Base-by-base conservation (phyloP, 2,888 invertebrate species). In the Drosophila rellima region DNA sequence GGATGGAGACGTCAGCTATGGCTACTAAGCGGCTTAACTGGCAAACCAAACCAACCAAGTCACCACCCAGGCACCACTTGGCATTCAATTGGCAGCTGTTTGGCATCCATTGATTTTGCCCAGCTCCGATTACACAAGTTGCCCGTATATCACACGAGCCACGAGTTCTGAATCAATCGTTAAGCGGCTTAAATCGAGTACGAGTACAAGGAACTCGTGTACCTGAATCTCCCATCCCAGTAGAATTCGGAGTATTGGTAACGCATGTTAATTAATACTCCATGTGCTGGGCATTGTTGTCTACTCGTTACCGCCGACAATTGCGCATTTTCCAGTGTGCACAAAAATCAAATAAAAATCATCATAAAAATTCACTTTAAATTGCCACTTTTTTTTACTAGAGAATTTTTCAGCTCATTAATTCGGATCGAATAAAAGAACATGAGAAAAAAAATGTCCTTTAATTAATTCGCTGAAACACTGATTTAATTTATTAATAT, bases 181-280 rank as follows among this genome's bases (percentile, higher is more conserved):
- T 83, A 83, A 83, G 66, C 80, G 70, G 82, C 74, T 83, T 83
- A 86, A 26, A 13, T 13, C 33, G n/a, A 2, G 17, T 15, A n/a
- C 3, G 10, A 2, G 37, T 39, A 17, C 18, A 18, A 18, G 67
- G 37, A 57, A 26, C 26, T 26, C 26, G 18, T 26, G 20, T 29
- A 51, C n/a, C n/a, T n/a, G n/a, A n/a, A n/a, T n/a, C n/a, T 47
- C 29, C 17, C 45, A 47, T 23, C 18, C 29, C 23, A 37, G 50
- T 39, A 42, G 57, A 33, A 54, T 18, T 39, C 31, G 44, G 39
- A 8, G n/a, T n/a, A 45, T 18, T 15, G 44, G 11, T 33, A 62
- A 23, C 13, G 13, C 40, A 39, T 18, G 7, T 45, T 42, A 52
- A 40, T 61, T 55, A 55, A 55, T 45, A 39, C 60, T 51, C 29